These are phyloP conservation scores for Marmota flaviventris DNA, from an alignment of 2,113 vertebrate genomes.

Conservation along the genomic window DNA sequence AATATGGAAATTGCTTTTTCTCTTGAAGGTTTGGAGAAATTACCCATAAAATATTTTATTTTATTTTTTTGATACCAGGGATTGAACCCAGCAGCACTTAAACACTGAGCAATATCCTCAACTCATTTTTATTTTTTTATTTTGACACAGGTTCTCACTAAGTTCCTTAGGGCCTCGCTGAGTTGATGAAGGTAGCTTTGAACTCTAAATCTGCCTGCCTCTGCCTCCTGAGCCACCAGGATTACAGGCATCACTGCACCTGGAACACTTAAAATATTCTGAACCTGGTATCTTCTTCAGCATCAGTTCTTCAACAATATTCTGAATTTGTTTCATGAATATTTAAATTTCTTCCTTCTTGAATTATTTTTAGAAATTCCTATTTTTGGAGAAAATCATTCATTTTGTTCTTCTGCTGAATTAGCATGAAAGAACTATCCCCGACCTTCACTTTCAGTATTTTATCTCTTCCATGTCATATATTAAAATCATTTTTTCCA, in stretches of 20 bases:
- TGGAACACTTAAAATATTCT: conserved; percentile 17
- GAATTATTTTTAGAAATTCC: conserved; percentile 42
- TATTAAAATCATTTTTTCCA: neutral
- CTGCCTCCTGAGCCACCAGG: too few relatives aligned
- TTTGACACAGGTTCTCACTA: too few relatives aligned
- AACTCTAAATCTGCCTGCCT: too few relatives aligned
- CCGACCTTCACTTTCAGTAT: neutral
- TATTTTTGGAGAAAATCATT: neutral
- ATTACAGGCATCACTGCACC: too few relatives aligned
- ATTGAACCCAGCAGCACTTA: too few relatives aligned
- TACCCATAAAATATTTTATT: conserved; percentile 33
- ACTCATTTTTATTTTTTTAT: too few relatives aligned
- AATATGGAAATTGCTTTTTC: conserved; percentile 24
- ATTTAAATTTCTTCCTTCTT: neutral
- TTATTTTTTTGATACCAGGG: too few relatives aligned
- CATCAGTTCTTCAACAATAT: conserved; percentile 23
- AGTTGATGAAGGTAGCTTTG: too few relatives aligned
- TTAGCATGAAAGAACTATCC: neutral
- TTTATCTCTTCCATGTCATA: neutral
- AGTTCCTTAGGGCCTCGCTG: too few relatives aligned
- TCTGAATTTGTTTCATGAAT: conserved; percentile 9
- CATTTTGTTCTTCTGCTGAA: neutral
- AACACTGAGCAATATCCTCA: too few relatives aligned
- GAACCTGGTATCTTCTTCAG: neutral
- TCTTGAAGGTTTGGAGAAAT: neutral